Base-by-base conservation (phyloP, 2,888 invertebrate genomes). In the Dione vanillae region DNA sequence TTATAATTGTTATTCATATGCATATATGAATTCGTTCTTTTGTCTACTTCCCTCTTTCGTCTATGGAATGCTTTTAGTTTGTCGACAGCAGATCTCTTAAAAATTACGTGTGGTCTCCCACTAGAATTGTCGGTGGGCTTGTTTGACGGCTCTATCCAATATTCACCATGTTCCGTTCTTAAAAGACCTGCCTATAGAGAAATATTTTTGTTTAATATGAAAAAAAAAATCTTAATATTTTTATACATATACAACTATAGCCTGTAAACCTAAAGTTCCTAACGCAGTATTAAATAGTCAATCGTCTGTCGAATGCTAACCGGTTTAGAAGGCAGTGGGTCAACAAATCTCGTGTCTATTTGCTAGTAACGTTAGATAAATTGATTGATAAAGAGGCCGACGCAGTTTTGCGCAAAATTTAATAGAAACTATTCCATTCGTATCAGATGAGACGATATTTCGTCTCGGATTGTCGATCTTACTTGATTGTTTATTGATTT, bases 131-230 rank as follows among this genome's bases (percentile, higher is more conserved):
- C 87, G 73, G 80, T 80, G 65, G 86, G 77, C 85, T 94, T 93
- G 79, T 95, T 94, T 43, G 95, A 94, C 47, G 96, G 96, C 85
- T 96, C 96, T 75, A 96, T 95, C 90, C 95, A 96, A 86, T 95
- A 96, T 84, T 95, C 96, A 73, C 95, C 95, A 74, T 94, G 90
- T 77, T 94, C 94, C 19, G 95, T 95, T 80, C 95, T 93, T 74
- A 96, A 94, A 80, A 95, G 93, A 27, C 96, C 96, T 78, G 95
- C 94, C 96, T 96, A 90, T 76, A 81, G 71, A 70, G 27, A 61
- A 62, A n/a, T 40, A 1, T 35, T 54, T 54, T 10, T n/a, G 3
- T 16, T 35, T 35, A 56, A 56, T 11, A 54, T 5, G 16, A 54
- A 54, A 35, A 51, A 27, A 14, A 35, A 9, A n/a, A 0, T n/a